Percentiles rank a stretch among this genome's conserved stretches.
phyloP scores from a whole-genome alignment of 1,140 invertebrate genomes.

The Pseudomyrmex dendroicus region DNA sequence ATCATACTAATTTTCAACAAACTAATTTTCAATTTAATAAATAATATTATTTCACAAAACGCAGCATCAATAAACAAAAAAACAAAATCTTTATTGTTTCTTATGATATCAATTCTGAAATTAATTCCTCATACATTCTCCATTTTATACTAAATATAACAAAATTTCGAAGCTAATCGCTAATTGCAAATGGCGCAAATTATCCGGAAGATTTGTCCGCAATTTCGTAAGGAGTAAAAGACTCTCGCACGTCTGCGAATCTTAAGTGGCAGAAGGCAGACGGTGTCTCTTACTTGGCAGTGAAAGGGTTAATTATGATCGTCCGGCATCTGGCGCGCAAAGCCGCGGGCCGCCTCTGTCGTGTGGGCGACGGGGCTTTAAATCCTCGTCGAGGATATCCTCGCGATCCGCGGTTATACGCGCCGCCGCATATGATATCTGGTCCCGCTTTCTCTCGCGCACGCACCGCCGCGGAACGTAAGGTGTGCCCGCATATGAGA shows the following conservation, averaged over 20 bases:
- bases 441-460: slow-evolving; percentile 63
- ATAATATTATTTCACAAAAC: background rate
- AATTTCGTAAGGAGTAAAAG: slow-evolving; percentile 33
- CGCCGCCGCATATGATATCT: slow-evolving; percentile 43
- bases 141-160: background rate
- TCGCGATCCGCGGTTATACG: slow-evolving; percentile 26
- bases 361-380: slow-evolving; percentile 51
- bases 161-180: too few species aligned
- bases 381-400: slow-evolving; percentile 49
- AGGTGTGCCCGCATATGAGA: slow-evolving; percentile 61
- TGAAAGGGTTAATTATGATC: slow-evolving; percentile 56
- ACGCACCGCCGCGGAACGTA: slow-evolving; percentile 54
- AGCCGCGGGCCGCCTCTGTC: slow-evolving; percentile 13
- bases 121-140: background rate
- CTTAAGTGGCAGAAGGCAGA: slow-evolving; percentile 55
- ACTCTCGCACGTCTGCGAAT: slow-evolving; percentile 5
- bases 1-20: background rate
- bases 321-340: slow-evolving; percentile 22
- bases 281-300: slow-evolving; percentile 45
- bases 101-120: too few species aligned
- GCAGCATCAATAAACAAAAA: too few species aligned
- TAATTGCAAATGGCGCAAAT: background rate
- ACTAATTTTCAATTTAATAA: background rate
- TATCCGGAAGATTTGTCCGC: background rate
- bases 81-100: background rate